phyloP scores from a whole-genome alignment of 2,797 vertebrate genomes.

The Smutsia temminckii region DNA sequence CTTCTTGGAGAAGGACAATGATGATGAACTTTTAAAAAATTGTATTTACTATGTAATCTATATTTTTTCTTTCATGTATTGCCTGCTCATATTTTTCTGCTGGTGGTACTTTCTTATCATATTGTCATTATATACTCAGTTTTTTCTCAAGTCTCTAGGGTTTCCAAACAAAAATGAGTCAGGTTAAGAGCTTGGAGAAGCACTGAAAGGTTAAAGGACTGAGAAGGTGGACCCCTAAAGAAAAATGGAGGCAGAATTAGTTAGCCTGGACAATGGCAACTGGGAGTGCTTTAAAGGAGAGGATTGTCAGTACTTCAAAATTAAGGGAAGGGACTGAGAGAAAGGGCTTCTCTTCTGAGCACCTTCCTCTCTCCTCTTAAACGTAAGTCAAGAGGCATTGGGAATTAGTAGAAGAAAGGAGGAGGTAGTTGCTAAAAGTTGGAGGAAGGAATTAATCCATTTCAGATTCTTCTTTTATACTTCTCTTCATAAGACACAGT shows the following conservation, averaged over 20 bases:
- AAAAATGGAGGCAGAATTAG: not conserved
- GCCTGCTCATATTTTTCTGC: not conserved
- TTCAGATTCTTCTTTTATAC: not conserved
- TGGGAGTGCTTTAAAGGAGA: not conserved
- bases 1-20: not conserved
- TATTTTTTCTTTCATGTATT: not conserved
- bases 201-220: not conserved
- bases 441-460: not conserved
- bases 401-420: not conserved
- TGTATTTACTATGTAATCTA: not conserved
- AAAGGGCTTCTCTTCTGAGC: not conserved
- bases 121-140: not conserved
- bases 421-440: not conserved
- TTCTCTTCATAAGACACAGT: not conserved
- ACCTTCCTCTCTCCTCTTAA: not conserved
- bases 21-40: not conserved
- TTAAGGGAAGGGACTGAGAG: not conserved
- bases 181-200: not conserved
- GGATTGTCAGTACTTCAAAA: not conserved
- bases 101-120: not conserved
- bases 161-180: constrained; percentile 4
- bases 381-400: not conserved
- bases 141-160: not conserved
- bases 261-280: not conserved
- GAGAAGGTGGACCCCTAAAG: not conserved